Conservation (phyloP, 2,888 invertebrate species). For the Netelia virgata region DNA sequence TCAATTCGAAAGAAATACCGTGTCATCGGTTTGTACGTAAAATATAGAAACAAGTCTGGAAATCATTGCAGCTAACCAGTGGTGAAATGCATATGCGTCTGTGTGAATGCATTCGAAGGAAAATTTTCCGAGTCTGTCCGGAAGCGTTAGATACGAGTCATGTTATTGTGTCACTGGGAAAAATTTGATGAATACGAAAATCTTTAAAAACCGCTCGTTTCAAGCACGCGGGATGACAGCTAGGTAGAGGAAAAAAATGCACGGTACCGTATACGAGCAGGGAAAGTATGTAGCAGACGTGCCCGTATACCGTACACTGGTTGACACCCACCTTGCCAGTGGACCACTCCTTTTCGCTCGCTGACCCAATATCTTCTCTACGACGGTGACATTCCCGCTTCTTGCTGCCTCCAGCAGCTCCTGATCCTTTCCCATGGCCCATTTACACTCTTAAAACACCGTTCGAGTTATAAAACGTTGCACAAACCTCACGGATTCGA, state of each 20-base stretch:
- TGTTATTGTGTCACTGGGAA: background rate
- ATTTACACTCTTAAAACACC: slow-evolving; percentile 81
- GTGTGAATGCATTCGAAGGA: background rate
- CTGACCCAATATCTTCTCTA: slow-evolving; percentile 96
- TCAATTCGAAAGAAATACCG: background rate
- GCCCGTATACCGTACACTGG: slow-evolving; percentile 62
- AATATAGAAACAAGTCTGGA: background rate
- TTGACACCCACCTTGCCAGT: slow-evolving; percentile 92
- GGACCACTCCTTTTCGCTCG: slow-evolving; percentile 97
- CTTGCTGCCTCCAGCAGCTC: slow-evolving; percentile 98
- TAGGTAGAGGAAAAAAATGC: background rate
- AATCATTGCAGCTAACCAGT: slow-evolving; percentile 52
- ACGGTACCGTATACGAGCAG: background rate
- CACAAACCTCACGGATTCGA: slow-evolving; percentile 72
- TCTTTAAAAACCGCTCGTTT: background rate
- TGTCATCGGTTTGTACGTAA: background rate
- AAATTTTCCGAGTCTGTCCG: slow-evolving; percentile 1
- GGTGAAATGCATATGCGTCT: slow-evolving; percentile 17
- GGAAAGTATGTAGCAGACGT: slow-evolving; percentile 22
- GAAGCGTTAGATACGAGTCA: background rate
- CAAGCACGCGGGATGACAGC: background rate
- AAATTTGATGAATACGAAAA: background rate
- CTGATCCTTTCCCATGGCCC: slow-evolving; percentile 97
- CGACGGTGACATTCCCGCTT: slow-evolving; percentile 94
- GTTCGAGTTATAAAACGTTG: slow-evolving; percentile 68